Conservation (phyloP, 2,113 vertebrate genomes). For the Rhinichthys klamathensis region DNA sequence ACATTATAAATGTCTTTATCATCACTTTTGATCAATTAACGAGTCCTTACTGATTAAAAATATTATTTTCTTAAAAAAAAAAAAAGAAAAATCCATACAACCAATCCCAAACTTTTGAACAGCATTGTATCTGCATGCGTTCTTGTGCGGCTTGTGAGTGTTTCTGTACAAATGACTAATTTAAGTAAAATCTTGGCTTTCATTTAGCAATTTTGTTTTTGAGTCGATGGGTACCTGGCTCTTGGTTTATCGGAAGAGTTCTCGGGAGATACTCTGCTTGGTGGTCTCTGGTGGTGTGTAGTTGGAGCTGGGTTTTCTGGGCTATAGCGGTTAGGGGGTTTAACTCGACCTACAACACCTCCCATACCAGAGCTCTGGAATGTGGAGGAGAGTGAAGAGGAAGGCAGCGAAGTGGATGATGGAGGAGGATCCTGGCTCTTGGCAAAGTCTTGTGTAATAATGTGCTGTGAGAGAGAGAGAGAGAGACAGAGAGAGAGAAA, state of each 20-base stretch:
- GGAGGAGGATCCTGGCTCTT: conserved; percentile 86
- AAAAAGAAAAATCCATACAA: no score
- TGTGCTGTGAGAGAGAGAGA: conserved; percentile 80
- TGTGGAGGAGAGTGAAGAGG: conserved; percentile 73
- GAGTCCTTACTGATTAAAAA: no score
- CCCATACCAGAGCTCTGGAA: conserved; percentile 85
- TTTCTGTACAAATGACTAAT: no score
- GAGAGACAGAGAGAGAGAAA: neutral
- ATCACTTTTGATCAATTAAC: no score
- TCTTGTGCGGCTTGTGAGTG: no score
- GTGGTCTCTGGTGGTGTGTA: conserved; percentile 83
- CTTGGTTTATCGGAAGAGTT: conserved; percentile 87
- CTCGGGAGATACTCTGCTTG: conserved; percentile 91
- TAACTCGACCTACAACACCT: conserved; percentile 77
- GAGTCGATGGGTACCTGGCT: conserved; percentile 78
- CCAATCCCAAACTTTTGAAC: no score
- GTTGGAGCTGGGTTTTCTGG: conserved; percentile 84
- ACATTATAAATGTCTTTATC: no score
- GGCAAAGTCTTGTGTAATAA: conserved; percentile 98
- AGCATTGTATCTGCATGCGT: no score
- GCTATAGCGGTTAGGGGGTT: conserved; percentile 88
- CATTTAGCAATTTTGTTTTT: neutral
- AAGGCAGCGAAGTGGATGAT: conserved; percentile 72
- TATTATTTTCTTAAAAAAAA: no score
- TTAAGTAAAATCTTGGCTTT: no score